These are phyloP conservation scores for Silurus asotus DNA, from an alignment of 2,113 vertebrate species.

Conservation along the genomic window DNA sequence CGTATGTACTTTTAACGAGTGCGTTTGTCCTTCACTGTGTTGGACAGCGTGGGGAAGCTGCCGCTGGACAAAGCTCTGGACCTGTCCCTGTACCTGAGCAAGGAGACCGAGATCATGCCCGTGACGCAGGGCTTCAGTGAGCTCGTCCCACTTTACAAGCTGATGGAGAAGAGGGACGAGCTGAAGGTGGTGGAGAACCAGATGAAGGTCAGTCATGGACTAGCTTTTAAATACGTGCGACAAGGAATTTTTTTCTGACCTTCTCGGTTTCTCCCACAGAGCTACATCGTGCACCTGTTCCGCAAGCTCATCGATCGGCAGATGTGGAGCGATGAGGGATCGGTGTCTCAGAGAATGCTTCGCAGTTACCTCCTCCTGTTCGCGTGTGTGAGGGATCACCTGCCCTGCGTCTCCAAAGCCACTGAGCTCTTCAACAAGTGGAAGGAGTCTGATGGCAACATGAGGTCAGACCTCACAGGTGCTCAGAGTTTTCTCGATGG, in stretches of 20 bases:
- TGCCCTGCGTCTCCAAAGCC: constrained; percentile 78
- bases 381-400: constrained; percentile 75
- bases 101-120: constrained; percentile 81
- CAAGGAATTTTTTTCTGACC: too few species aligned
- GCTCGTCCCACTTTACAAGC: constrained; percentile 84
- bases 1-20: neutral
- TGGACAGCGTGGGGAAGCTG: constrained; percentile 76
- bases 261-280: constrained; percentile 61
- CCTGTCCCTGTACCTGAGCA: constrained; percentile 82
- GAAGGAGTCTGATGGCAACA: constrained; percentile 78
- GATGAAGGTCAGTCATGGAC: constrained; percentile 71
- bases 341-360: constrained; percentile 77
- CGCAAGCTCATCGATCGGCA: constrained; percentile 80
- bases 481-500: too few species aligned
- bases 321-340: constrained; percentile 81
- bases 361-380: constrained; percentile 79
- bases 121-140: constrained; percentile 83
- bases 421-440: constrained; percentile 75
- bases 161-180: constrained; percentile 84
- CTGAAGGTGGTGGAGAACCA: constrained; percentile 72
- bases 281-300: constrained; percentile 81
- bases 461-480: constrained; percentile 72
- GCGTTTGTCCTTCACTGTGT: constrained; percentile 10
- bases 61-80: constrained; percentile 84
- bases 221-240: too few species aligned